phyloP scores from a whole-genome alignment of 2,113 vertebrate species.

The Anarrhichthys ocellatus region DNA sequence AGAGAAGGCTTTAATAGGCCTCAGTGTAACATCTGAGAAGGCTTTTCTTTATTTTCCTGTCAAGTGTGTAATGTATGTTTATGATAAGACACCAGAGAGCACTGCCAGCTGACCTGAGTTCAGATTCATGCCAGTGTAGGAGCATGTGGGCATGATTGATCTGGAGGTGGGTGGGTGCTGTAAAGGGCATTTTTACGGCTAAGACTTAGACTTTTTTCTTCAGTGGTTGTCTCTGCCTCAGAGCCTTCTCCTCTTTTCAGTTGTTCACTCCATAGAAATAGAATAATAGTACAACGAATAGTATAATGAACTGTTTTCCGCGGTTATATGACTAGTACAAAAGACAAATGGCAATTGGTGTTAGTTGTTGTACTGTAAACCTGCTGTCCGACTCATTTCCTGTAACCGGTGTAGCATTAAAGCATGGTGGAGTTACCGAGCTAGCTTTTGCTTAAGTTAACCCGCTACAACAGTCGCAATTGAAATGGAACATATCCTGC shows the following conservation, averaged over 20 bases:
- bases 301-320: too few species aligned
- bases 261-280: too few species aligned
- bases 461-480: too few species aligned
- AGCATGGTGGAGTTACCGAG: too few species aligned
- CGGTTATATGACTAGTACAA: too few species aligned
- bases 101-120: conserved; percentile 14
- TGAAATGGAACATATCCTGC: too few species aligned
- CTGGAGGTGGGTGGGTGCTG: conserved; percentile 44
- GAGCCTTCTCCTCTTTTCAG: neutral
- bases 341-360: too few species aligned
- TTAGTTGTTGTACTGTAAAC: too few species aligned
- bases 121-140: conserved; percentile 36
- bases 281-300: too few species aligned
- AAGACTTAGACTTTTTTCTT: conserved; percentile 19
- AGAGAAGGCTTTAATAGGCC: conserved; percentile 47
- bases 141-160: conserved; percentile 63
- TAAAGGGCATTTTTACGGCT: conserved; percentile 7
- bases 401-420: neutral
- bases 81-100: neutral
- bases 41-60: conserved; percentile 42
- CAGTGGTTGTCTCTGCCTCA: neutral
- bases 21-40: conserved; percentile 50
- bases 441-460: too few species aligned
- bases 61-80: conserved; percentile 46
- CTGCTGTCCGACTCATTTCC: too few species aligned